Percentiles rank a stretch among this genome's conserved stretches.
Evolutionary conservation across 2,888 invertebrate species (phyloP).

Genomic region (Volucella inanis): DNA sequence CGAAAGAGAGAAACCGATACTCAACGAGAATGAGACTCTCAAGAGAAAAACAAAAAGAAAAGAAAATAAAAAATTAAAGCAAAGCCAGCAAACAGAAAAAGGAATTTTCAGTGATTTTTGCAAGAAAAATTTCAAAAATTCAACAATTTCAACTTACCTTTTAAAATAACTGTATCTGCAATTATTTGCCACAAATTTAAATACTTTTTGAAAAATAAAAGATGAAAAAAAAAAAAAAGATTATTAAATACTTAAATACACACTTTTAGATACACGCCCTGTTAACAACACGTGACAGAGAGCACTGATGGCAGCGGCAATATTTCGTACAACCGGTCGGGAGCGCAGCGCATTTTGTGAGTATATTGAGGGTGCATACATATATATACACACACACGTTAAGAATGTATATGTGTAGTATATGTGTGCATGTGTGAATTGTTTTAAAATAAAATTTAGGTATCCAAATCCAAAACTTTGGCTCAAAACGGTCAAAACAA

Average conservation of each 20-base stretch:
- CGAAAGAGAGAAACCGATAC: background rate
- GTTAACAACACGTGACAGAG: constrained; percentile 52
- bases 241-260: background rate
- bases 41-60: background rate
- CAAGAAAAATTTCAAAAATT: constrained; percentile 14
- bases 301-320: constrained; percentile 43
- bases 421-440: constrained; percentile 10
- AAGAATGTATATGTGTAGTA: background rate
- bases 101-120: background rate
- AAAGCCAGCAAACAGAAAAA: background rate
- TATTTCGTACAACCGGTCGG: constrained; percentile 53
- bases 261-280: constrained; percentile 53
- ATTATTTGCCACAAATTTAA: background rate
- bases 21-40: background rate
- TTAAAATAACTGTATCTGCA: background rate
- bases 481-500: background rate
- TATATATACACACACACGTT: background rate
- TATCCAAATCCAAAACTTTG: background rate
- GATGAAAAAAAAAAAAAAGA: background rate
- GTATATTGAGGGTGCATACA: constrained; percentile 15
- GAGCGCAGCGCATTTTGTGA: constrained; percentile 45
- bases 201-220: constrained; percentile 3
- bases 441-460: background rate
- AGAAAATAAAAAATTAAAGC: background rate
- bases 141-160: constrained; percentile 31